Conservation (phyloP, 2,888 invertebrate species). For the Tachina fera region DNA sequence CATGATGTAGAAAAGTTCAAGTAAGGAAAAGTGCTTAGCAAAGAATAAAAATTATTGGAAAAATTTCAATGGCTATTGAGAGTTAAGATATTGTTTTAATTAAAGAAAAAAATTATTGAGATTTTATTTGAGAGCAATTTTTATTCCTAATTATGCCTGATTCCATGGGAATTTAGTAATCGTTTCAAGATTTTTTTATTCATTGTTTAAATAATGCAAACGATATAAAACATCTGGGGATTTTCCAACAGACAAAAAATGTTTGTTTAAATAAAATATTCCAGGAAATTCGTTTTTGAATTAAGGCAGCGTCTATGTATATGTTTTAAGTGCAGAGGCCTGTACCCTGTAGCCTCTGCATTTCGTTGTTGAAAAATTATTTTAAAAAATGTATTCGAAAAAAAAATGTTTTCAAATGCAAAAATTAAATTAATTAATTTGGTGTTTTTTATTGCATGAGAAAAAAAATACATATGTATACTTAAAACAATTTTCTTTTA, state of each 20-base stretch:
- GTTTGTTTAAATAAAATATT: neutral
- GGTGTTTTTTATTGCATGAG: too few species aligned
- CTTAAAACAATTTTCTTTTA: too few species aligned
- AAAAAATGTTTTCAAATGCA: too few species aligned
- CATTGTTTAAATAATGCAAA: conserved; percentile 7
- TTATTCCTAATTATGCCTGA: conserved; percentile 20
- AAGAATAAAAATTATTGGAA: conserved; percentile 25
- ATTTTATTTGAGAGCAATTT: conserved; percentile 28
- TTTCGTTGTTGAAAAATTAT: too few species aligned
- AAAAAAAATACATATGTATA: too few species aligned
- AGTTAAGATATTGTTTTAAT: conserved; percentile 7
- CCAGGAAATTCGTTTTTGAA: neutral
- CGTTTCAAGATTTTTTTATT: conserved; percentile 1
- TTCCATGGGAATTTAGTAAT: conserved; percentile 36
- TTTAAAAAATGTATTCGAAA: too few species aligned
- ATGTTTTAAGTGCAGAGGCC: neutral
- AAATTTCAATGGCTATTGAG: neutral
- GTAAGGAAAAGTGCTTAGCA: neutral
- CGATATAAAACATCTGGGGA: conserved; percentile 1
- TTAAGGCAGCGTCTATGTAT: neutral
- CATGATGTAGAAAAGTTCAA: conserved; percentile 13
- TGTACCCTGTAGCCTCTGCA: too few species aligned
- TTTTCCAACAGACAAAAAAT: neutral
- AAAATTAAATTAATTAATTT: too few species aligned
- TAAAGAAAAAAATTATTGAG: conserved; percentile 25